These are phyloP conservation scores for Lagorchestes hirsutus DNA, from an alignment of 2,797 vertebrate genomes.

Conservation along the genomic window DNA sequence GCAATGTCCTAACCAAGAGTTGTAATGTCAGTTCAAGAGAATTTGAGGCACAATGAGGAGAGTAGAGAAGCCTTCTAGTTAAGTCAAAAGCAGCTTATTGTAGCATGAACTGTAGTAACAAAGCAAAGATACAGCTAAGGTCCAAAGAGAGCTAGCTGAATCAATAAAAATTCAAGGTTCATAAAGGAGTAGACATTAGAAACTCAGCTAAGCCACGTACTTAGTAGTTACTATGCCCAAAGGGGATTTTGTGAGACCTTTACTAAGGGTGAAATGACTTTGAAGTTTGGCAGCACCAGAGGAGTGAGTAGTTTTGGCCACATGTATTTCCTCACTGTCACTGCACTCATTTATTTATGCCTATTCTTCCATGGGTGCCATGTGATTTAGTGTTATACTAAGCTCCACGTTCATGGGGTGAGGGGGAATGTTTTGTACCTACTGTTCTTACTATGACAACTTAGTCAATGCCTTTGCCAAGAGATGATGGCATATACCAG, in stretches of 20 bases:
- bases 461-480: background rate
- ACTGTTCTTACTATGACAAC: background rate
- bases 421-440: background rate
- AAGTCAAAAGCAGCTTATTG: background rate
- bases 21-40: background rate
- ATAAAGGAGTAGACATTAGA: background rate
- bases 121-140: background rate
- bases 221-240: background rate
- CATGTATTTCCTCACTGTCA: background rate
- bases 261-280: background rate
- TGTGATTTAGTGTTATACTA: background rate
- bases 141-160: background rate
- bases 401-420: background rate
- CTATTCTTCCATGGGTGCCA: background rate
- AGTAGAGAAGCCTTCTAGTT: background rate
- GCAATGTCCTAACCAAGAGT: background rate
- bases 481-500: background rate
- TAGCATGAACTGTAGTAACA: background rate
- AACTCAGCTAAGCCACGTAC: background rate
- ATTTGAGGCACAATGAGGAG: background rate
- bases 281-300: background rate
- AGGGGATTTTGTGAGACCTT: background rate
- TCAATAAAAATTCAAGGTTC: background rate
- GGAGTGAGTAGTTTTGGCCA: background rate
- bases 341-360: background rate